phyloP scores from a whole-genome alignment of 2,797 vertebrate species.

The Halcyon chelicuti region DNA sequence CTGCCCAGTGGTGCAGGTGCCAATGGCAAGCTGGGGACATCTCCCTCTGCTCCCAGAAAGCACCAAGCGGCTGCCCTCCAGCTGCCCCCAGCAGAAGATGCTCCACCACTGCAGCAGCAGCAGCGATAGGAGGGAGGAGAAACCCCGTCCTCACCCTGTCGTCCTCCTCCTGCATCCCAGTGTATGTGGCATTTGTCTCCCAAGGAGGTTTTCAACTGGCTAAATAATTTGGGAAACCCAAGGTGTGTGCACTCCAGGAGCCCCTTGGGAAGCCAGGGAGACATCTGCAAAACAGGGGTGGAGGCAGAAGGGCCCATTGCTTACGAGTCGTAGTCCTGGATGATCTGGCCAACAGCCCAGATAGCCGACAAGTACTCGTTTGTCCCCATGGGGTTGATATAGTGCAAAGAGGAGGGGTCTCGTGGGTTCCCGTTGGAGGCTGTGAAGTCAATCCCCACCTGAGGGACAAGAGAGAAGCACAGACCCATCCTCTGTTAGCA shows the following conservation, averaged over 20 bases:
- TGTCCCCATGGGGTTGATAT: conserved; percentile 96
- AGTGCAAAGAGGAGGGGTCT: conserved; percentile 94
- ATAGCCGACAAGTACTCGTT: conserved; percentile 96
- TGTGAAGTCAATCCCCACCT: conserved; percentile 99
- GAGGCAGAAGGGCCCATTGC: not conserved
- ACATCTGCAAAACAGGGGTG: not conserved
- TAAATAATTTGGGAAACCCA: not conserved
- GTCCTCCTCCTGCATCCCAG: not conserved
- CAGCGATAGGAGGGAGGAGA: not conserved
- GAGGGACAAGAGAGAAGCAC: not conserved
- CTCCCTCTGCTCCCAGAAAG: not conserved
- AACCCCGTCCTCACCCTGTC: not conserved
- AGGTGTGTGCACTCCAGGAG: not conserved
- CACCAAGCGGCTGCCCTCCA: not conserved
- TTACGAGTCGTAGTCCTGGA: conserved; percentile 99
- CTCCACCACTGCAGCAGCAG: not conserved
- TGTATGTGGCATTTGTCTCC: not conserved
- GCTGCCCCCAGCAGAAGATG: not conserved
- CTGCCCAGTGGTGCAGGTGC: not conserved
- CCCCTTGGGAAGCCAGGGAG: not conserved
- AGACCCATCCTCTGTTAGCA: not conserved
- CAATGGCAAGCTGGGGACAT: not conserved
- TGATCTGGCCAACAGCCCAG: conserved; percentile 97
- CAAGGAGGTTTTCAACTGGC: not conserved
- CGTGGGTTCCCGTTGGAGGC: conserved; percentile 96